Evolutionary conservation across 53 echinoderm and acorn worm genomes (phyloP).

Genomic region (Hippasteria phrygiana): DNA sequence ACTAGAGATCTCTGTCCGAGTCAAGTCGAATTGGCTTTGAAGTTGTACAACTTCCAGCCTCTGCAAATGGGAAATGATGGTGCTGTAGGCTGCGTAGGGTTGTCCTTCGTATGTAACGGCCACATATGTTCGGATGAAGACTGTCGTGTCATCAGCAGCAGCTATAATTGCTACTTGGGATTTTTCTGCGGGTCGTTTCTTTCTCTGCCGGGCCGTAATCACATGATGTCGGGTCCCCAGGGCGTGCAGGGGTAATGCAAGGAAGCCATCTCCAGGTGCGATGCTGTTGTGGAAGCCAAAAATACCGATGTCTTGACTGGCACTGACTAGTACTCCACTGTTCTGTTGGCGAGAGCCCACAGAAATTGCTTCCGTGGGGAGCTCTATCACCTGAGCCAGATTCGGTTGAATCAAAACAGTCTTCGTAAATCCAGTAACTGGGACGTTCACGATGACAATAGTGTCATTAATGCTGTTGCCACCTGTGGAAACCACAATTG

Average conservation of each 20-base stretch:
- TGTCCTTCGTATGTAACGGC: conserved; percentile 31
- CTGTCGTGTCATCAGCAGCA: conserved; percentile 43
- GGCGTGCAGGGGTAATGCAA: conserved; percentile 60
- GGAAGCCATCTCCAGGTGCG: conserved; percentile 50
- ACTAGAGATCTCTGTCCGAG: conserved; percentile 44
- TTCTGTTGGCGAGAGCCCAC: conserved; percentile 16
- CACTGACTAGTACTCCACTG: conserved; percentile 26
- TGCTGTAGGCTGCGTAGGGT: conserved; percentile 13
- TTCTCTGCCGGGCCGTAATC: conserved; percentile 23
- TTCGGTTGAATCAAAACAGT: conserved; percentile 26
- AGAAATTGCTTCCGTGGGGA: conserved; percentile 22
- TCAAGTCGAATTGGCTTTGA: conserved; percentile 57
- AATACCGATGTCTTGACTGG: conserved; percentile 28
- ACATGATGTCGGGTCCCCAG: conserved; percentile 54
- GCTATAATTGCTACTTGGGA: conserved; percentile 59
- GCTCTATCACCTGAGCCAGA: conserved; percentile 1
- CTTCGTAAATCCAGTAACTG: background rate
- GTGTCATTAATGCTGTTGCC: background rate
- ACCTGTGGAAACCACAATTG: background rate
- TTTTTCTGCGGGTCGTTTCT: conserved; percentile 37
- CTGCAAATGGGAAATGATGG: conserved; percentile 22
- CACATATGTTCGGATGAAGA: conserved; percentile 12
- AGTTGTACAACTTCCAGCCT: conserved; percentile 50
- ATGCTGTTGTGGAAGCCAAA: conserved; percentile 33
- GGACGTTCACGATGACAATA: background rate